Percentiles rank a stretch among this genome's conserved stretches.
Evolutionary conservation across 1,140 invertebrate genomes (phyloP).

Genomic region (Dufourea novaeangliae): DNA sequence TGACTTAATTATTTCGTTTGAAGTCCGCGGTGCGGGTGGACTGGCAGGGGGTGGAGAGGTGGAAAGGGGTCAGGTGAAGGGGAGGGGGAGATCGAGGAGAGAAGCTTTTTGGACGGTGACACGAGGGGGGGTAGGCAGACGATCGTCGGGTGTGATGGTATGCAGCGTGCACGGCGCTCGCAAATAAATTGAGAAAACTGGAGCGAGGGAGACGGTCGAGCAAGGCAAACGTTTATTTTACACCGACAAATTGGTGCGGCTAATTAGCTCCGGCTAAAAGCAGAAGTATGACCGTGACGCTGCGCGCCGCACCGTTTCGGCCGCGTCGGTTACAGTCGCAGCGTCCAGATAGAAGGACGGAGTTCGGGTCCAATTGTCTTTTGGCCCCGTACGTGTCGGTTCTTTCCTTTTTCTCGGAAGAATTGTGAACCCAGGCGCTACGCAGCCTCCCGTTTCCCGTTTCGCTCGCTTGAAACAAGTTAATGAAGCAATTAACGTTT

Average conservation of each 20-base stretch:
- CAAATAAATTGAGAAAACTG: slow-evolving; percentile 69
- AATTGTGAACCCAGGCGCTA: not conserved
- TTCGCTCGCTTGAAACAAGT: not conserved
- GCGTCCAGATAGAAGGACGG: not conserved
- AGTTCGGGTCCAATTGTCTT: slow-evolving; percentile 5
- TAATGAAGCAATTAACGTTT: slow-evolving; percentile 21
- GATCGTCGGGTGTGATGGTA: slow-evolving; percentile 47
- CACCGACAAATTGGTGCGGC: slow-evolving; percentile 76
- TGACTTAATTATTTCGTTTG: slow-evolving; percentile 82
- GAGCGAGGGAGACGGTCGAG: slow-evolving; percentile 50
- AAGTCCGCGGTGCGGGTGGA: slow-evolving; percentile 74
- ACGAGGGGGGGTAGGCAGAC: slow-evolving; percentile 9
- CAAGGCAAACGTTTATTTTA: slow-evolving; percentile 75
- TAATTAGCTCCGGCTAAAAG: slow-evolving; percentile 77
- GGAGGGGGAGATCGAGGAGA: slow-evolving; percentile 51
- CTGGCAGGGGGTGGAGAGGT: not conserved
- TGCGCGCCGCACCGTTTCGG: not conserved
- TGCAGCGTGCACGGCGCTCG: slow-evolving; percentile 39
- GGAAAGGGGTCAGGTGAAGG: slow-evolving; percentile 19
- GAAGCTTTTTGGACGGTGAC: slow-evolving; percentile 6
- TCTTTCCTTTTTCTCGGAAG: not conserved
- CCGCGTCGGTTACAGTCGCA: not conserved
- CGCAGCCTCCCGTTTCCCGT: not conserved
- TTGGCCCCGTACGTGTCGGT: not conserved
- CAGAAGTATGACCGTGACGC: slow-evolving; percentile 62